These are phyloP conservation scores for Lepisosteus osseus DNA, from an alignment of 2,113 vertebrate species.

Conservation along the genomic window DNA sequence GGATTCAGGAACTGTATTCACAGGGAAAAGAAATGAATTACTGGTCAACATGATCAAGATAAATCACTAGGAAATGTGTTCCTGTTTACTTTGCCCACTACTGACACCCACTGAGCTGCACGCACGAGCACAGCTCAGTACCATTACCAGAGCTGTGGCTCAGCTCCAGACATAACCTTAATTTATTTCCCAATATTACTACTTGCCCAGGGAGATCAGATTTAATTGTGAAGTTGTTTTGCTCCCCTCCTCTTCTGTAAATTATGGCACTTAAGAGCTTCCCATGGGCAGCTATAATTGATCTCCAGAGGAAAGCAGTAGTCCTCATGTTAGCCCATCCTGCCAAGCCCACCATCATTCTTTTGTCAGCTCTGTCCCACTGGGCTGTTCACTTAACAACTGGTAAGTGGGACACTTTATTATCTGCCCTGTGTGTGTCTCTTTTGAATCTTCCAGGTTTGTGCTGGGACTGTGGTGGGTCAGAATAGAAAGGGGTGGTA, in stretches of 20 bases:
- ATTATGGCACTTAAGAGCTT: not conserved
- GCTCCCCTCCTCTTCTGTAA: not conserved
- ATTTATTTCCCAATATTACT: not conserved
- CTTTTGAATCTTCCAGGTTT: no score
- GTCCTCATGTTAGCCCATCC: not conserved
- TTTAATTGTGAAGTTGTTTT: conserved; percentile 4
- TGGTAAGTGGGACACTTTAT: not conserved
- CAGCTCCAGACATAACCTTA: no score
- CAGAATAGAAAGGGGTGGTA: no score
- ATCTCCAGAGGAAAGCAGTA: not conserved
- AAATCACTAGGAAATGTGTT: not conserved
- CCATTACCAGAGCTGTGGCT: no score
- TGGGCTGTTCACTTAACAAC: not conserved
- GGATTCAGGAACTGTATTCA: not conserved
- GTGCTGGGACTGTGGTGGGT: no score
- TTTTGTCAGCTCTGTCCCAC: conserved; percentile 5
- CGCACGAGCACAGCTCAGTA: not conserved
- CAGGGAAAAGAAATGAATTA: not conserved
- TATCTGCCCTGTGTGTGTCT: not conserved
- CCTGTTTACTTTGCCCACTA: not conserved
- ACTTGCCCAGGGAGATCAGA: not conserved
- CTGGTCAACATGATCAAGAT: not conserved
- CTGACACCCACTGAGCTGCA: not conserved
- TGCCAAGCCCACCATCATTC: not conserved
- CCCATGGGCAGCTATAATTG: not conserved